These are phyloP conservation scores for Drosophila chauvacae DNA, from an alignment of 1,140 invertebrate genomes.

Conservation along the genomic window DNA sequence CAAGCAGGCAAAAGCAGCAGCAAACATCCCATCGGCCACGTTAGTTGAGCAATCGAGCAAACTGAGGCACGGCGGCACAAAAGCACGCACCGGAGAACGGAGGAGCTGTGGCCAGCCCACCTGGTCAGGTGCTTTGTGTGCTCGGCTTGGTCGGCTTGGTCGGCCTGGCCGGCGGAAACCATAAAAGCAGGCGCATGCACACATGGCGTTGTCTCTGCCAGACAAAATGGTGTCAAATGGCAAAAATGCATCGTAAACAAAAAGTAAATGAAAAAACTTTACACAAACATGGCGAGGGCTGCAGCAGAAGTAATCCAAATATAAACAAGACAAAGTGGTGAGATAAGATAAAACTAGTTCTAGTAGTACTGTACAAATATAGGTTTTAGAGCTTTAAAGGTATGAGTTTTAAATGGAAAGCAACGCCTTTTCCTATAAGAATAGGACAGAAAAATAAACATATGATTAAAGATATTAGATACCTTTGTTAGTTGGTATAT, in stretches of 20 bases:
- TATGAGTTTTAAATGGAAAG: background rate
- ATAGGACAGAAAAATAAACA: too few relatives aligned
- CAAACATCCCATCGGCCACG: conserved; percentile 50
- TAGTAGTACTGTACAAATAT: background rate
- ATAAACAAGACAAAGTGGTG: background rate
- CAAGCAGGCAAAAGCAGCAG: conserved; percentile 16
- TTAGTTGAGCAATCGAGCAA: conserved; percentile 76
- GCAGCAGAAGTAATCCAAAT: conserved; percentile 25
- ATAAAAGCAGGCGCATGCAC: conserved; percentile 58
- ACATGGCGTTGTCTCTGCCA: conserved; percentile 43
- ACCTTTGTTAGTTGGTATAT: too few relatives aligned
- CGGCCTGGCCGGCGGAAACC: conserved; percentile 55
- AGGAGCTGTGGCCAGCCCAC: conserved; percentile 17
- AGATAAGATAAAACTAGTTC: background rate
- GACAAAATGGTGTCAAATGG: conserved; percentile 80
- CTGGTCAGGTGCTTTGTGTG: conserved; percentile 52
- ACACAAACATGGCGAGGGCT: conserved; percentile 35
- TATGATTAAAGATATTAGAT: background rate
- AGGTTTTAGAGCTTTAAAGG: background rate
- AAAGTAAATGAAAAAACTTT: conserved; percentile 58
- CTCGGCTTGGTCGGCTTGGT: conserved; percentile 12
- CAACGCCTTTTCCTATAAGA: background rate
- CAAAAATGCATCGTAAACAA: conserved; percentile 76
- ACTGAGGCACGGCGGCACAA: conserved; percentile 57
- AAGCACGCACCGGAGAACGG: conserved; percentile 54